Conservation (phyloP, 2,113 vertebrate genomes). For the Casuarius casuarius region DNA sequence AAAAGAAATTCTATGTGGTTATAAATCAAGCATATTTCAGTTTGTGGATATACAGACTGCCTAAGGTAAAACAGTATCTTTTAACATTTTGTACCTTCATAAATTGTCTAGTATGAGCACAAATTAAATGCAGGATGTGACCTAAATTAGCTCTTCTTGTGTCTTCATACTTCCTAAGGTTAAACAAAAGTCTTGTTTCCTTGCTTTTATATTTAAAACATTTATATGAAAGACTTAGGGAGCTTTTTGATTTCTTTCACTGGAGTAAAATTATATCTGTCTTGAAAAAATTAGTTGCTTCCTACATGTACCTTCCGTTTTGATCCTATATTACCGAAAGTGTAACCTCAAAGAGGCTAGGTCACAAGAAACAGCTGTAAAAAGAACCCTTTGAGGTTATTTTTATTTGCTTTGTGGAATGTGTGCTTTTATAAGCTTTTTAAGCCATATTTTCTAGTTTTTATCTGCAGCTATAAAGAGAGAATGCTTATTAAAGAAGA, state of each 20-base stretch:
- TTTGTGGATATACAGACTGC: not conserved
- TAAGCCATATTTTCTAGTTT: not conserved
- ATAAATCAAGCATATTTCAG: not conserved
- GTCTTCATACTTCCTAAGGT: not conserved
- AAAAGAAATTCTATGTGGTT: not conserved
- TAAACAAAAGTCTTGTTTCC: not conserved
- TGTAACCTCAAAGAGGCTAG: not conserved
- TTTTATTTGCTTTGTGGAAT: conserved; percentile 18
- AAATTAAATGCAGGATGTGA: not conserved
- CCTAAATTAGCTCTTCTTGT: not conserved
- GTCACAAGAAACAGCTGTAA: not conserved
- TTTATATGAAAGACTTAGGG: not conserved
- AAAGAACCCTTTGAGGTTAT: not conserved
- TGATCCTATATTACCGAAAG: not conserved
- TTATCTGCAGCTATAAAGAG: not conserved
- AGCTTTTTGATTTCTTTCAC: not conserved
- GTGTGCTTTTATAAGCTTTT: not conserved
- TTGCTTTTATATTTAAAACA: not conserved
- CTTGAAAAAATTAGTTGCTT: not conserved
- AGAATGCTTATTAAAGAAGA: not conserved
- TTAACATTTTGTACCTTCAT: not conserved
- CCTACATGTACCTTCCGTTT: not conserved
- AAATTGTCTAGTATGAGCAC: not conserved
- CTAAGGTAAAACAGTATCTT: not conserved
- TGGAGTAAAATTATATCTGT: not conserved